Evolutionary conservation across 2,888 invertebrate species (phyloP).

Genomic region (Catocala sponsa): DNA sequence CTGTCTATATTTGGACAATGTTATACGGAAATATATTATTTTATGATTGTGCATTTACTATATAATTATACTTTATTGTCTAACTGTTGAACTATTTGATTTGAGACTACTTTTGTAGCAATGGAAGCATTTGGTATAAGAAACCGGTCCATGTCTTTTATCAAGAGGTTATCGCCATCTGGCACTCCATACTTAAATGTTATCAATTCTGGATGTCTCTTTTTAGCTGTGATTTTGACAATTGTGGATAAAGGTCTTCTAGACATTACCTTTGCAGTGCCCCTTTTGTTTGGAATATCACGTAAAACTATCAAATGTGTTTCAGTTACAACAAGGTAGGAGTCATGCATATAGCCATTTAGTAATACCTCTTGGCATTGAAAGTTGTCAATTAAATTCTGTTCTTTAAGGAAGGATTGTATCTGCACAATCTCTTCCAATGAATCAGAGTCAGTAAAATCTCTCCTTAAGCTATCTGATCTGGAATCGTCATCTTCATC

Average conservation of each 20-base stretch:
- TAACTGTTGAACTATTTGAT: slow-evolving; percentile 91
- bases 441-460: slow-evolving; percentile 88
- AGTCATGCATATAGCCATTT: slow-evolving; percentile 96
- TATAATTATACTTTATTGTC: slow-evolving; percentile 66
- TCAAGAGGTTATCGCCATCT: slow-evolving; percentile 93
- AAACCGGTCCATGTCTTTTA: slow-evolving; percentile 97
- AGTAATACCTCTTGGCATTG: slow-evolving; percentile 97
- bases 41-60: not conserved
- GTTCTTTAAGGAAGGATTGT: slow-evolving; percentile 93
- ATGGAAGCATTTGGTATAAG: slow-evolving; percentile 96
- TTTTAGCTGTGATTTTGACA: slow-evolving; percentile 98
- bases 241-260: slow-evolving; percentile 96
- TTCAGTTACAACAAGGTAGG: slow-evolving; percentile 95
- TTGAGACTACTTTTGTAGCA: slow-evolving; percentile 96
- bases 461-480: slow-evolving; percentile 66
- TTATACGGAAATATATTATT: not conserved
- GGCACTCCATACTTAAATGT: slow-evolving; percentile 98
- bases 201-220: slow-evolving; percentile 97
- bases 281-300: slow-evolving; percentile 92
- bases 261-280: slow-evolving; percentile 95
- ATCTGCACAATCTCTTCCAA: slow-evolving; percentile 93
- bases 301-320: slow-evolving; percentile 95
- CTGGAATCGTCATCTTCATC: slow-evolving; percentile 90
- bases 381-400: slow-evolving; percentile 95
- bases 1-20: too few relatives aligned